Evolutionary conservation across 2,888 invertebrate species (phyloP).

Genomic region (Hypena proboscidalis): DNA sequence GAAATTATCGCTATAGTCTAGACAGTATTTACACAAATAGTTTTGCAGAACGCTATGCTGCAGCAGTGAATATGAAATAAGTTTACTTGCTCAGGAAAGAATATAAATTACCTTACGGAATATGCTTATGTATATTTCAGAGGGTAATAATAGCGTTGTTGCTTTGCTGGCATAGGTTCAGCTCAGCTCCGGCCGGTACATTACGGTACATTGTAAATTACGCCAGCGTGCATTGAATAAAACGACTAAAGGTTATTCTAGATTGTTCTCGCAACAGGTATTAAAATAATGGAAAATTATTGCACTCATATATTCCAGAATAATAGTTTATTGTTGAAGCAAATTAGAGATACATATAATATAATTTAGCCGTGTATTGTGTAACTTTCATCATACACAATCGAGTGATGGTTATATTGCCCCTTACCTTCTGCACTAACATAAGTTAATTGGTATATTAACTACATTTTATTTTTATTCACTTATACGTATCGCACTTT

Average conservation of each 20-base stretch:
- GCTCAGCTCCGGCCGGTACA: too few species aligned
- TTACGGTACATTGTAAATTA: conserved; percentile 57
- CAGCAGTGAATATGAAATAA: conserved; percentile 41
- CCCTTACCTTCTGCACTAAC: too few species aligned
- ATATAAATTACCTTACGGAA: conserved; percentile 47
- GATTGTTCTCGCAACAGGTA: conserved; percentile 57
- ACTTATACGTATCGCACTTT: too few species aligned
- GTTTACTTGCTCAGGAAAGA: conserved; percentile 41
- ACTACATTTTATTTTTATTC: too few species aligned
- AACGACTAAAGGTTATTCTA: conserved; percentile 48
- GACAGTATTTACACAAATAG: conserved; percentile 36
- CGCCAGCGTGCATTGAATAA: conserved; percentile 60
- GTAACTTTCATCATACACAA: too few species aligned
- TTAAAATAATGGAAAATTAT: too few species aligned
- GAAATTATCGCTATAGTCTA: conserved; percentile 33
- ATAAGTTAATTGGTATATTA: too few species aligned
- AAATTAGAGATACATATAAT: too few species aligned
- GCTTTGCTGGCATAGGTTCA: conserved; percentile 57
- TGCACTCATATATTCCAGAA: too few species aligned
- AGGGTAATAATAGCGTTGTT: conserved; percentile 55
- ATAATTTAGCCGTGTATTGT: too few species aligned
- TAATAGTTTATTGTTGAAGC: too few species aligned
- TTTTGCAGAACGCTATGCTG: conserved; percentile 18
- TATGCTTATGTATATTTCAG: conserved; percentile 58
- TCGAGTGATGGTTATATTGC: too few species aligned